Conservation (phyloP, 2,113 vertebrate genomes). For the Strigops habroptila region DNA sequence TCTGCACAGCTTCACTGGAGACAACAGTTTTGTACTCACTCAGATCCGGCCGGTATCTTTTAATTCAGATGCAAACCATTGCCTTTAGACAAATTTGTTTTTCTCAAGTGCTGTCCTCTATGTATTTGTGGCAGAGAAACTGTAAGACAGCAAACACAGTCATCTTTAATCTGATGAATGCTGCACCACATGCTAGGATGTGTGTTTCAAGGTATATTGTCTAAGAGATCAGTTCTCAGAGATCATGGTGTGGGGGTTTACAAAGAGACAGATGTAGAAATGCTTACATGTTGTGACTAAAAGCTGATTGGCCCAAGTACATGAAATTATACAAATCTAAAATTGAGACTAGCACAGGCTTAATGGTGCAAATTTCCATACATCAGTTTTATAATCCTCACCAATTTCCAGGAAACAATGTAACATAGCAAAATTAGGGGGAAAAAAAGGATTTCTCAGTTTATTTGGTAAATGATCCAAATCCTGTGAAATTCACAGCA, state of each 20-base stretch:
- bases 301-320: not conserved
- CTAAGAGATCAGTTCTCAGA: constrained; percentile 37
- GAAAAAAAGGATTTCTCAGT: not conserved
- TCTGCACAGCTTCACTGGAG: not conserved
- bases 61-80: not conserved
- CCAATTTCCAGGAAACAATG: not conserved
- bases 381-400: not conserved
- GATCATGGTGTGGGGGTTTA: not conserved
- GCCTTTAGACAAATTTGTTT: not conserved
- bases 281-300: not conserved
- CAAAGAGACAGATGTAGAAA: not conserved
- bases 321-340: not conserved
- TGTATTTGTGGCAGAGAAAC: not conserved
- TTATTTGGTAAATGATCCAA: not conserved
- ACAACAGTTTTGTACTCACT: not conserved
- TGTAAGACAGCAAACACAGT: not conserved
- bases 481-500: not conserved
- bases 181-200: not conserved
- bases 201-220: constrained; percentile 24
- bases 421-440: not conserved
- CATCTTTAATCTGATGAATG: constrained; percentile 16
- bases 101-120: not conserved
- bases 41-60: not conserved
- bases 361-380: not conserved
- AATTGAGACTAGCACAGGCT: not conserved